Base-by-base conservation (phyloP, 2,888 invertebrate genomes). In the Biston stratarius region DNA sequence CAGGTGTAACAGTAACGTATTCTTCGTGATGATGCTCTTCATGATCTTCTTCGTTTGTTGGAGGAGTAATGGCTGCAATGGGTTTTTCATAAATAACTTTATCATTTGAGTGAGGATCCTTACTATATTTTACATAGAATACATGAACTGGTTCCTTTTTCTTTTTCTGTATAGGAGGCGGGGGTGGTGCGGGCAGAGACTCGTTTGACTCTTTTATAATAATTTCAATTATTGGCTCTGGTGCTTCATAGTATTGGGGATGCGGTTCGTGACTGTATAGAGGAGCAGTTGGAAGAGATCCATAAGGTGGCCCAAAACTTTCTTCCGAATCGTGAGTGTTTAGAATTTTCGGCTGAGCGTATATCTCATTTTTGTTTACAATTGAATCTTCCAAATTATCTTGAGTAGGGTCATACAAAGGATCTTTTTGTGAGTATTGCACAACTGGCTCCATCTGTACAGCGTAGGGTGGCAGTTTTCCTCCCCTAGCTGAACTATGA, bases 171-270 rank as follows among this genome's bases (percentile, higher is more conserved):
- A 95, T 87, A 14, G 94, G 93, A 2, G 94, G 94, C 9, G 94
- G 91, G 0, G 95, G 95, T 6, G 95, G 94, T 2, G 96, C 95
- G 1, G 97, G 96, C 2, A 97, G 83, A 0, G 97, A 95, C 79
- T 97, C 97, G 82, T 98, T 98, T 0, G 97, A 97, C 86, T 98
- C 98, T 81, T 97, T 97, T 60, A 98, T 98, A 70, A 98, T 98
- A 74, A 98, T 98, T 90, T 98, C 98, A 77, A 98, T 98, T 24
- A 98, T 98, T 6, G 98, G 98, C 82, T 98, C 98, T 0, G 97
- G 97, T 60, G 97, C 96, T 83, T 96, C 96, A 73, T 96, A 94
- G 78, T 96, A 96, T 58, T 95, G 86, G 1, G 88, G 95, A 57
- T 88, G 89, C 33, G 84, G 85, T 69, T 91, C 91, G 65, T 93